Evolutionary conservation across 2,888 invertebrate genomes (phyloP).

Genomic region (Xestia ashworthii): DNA sequence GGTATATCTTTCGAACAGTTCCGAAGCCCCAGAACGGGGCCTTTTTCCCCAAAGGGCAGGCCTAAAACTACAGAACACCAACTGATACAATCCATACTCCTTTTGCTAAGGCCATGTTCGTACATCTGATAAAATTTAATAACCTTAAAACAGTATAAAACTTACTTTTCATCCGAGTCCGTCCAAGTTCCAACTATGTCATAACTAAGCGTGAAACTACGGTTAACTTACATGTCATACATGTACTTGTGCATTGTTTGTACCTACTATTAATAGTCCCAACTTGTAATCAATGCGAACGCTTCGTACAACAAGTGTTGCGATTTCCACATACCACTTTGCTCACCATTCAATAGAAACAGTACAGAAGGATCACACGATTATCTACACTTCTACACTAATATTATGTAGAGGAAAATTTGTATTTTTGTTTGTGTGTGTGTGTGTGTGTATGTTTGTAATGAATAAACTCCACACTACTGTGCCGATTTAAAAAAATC

Average conservation of each 20-base stretch:
- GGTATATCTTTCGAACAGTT: too few relatives aligned
- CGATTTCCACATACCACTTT: conserved; percentile 36
- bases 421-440: too few relatives aligned
- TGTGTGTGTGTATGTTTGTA: too few relatives aligned
- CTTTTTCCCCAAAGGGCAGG: too few relatives aligned
- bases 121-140: not conserved
- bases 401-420: too few relatives aligned
- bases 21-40: too few relatives aligned
- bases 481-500: too few relatives aligned
- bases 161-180: not conserved
- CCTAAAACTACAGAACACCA: not conserved
- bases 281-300: conserved; percentile 58
- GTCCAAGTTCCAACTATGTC: not conserved
- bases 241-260: conserved; percentile 23
- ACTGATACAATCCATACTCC: not conserved
- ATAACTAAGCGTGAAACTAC: conserved; percentile 23
- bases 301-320: conserved; percentile 39
- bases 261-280: conserved; percentile 46
- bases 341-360: not conserved
- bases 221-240: conserved; percentile 31
- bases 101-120: not conserved
- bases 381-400: not conserved
- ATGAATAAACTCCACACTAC: too few relatives aligned
- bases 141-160: not conserved
- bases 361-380: conserved; percentile 10